phyloP scores from a whole-genome alignment of 2,797 vertebrate genomes.

The Apogon talboti region DNA sequence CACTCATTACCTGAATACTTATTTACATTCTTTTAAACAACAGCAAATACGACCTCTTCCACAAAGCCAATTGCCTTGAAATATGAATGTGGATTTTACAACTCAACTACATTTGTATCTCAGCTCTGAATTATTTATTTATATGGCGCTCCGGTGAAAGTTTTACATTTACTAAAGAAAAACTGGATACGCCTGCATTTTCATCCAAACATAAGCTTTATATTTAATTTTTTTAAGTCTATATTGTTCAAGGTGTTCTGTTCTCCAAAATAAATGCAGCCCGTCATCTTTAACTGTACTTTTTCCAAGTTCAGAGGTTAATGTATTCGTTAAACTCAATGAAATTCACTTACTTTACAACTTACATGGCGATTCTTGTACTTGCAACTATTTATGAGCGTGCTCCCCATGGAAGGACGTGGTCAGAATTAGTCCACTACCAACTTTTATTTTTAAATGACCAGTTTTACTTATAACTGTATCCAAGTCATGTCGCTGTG shows the following conservation, averaged over 20 bases:
- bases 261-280: conserved; percentile 6
- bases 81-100: neutral
- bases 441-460: neutral
- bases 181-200: neutral
- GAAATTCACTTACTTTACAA: neutral
- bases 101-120: neutral
- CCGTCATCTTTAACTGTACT: neutral
- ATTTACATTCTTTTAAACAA: too few species aligned
- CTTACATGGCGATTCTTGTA: neutral
- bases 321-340: conserved; percentile 15
- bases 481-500: conserved; percentile 27
- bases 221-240: conserved; percentile 1
- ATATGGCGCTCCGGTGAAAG: conserved; percentile 1
- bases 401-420: conserved; percentile 4
- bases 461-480: conserved; percentile 26
- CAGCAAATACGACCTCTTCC: too few species aligned
- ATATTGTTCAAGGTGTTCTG: neutral
- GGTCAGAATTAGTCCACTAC: conserved; percentile 1
- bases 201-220: neutral
- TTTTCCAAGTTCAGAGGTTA: conserved; percentile 15
- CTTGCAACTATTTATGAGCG: conserved; percentile 15
- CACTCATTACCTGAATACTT: too few species aligned
- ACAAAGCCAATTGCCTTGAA: neutral
- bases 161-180: neutral
- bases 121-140: conserved; percentile 11